Base-by-base conservation (phyloP, 2,113 vertebrate genomes). In the Galbula dea region DNA sequence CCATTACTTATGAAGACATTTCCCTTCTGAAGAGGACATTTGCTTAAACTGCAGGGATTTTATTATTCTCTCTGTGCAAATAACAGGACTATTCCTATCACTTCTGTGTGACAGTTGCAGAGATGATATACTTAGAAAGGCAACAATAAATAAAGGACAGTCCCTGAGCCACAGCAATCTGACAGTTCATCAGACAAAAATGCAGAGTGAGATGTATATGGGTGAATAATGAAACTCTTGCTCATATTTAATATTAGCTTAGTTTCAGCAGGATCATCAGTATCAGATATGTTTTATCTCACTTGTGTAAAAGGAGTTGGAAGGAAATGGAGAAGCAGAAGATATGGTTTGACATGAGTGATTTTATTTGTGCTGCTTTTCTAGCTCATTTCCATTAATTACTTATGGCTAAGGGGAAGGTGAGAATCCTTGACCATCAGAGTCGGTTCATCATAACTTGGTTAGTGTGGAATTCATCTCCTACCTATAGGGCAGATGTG, bases 391-490 rank as follows among this genome's bases (percentile, higher is more conserved):
- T 89, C 34, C 86, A 17, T 67, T 67, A 37, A 74, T 46, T 74
- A 41, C 13, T 77, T 74, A 26, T 11, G 5, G 13, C 55, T 24
- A 83, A 88, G 63, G n/a, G 21, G 49, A 61, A 83, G 15, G 18
- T 49, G 14, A 79, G 29, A 82, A n/a, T n/a, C n/a, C 68, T 83
- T 83, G 46, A 54, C 65, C 73, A 88, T 90, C 73, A 80, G 87
- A 79, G 46, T 86, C 73, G 86, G 68, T 43, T 90, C 39, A 65
- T 84, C 86, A 72, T 90, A 90, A 93, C 94, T 94, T 73, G 83
- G 27, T 51, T 1, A 75, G 61, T 1, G 0, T 55, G 36, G 87
- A 89, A 94, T 96, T 83, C 67, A 91, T 54, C 67, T 85, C 69
- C 66, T 54, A 67, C 65, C 87, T 89, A 45, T 45, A 66, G 36